A percentile compares a stretch with the other conserved stretches of the same genome.
Conservation (phyloP, 2,888 invertebrate genomes). For the Alitta virens region DNA sequence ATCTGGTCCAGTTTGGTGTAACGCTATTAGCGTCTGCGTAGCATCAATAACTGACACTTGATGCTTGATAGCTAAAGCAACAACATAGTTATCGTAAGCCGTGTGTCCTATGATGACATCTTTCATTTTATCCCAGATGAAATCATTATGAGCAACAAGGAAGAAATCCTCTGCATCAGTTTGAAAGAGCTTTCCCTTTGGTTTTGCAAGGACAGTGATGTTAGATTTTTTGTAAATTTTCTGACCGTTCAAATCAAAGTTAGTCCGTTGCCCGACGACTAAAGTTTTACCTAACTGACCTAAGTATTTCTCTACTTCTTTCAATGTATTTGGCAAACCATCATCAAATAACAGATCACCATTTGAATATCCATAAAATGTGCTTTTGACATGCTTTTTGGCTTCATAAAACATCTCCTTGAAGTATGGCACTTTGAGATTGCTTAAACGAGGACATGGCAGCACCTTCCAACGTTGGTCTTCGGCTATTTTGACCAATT, state of each 20-base stretch:
- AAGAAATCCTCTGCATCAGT: constrained; percentile 12
- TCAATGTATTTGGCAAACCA: neutral
- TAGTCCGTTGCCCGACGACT: constrained; percentile 5
- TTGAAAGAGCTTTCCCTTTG: neutral
- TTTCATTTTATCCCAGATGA: constrained; percentile 9
- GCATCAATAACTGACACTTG: constrained; percentile 1
- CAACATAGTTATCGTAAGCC: constrained; percentile 14
- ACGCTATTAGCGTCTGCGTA: neutral
- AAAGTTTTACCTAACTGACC: neutral
- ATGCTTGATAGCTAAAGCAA: neutral
- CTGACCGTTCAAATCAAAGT: neutral
- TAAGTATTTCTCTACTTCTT: neutral
- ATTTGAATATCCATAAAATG: constrained; percentile 10
- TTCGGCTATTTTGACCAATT: neutral
- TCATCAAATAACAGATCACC: constrained; percentile 10
- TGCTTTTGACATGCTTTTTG: neutral
- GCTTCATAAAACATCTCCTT: constrained; percentile 11
- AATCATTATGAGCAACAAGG: neutral
- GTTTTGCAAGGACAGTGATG: neutral
- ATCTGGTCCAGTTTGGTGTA: constrained; percentile 8
- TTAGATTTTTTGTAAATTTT: neutral
- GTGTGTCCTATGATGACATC: constrained; percentile 9
- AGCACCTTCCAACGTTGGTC: neutral
- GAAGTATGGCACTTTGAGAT: neutral
- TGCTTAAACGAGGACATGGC: neutral